These are phyloP conservation scores for Scolopax bukidnonensis DNA, from an alignment of 2,797 vertebrate species.

Conservation along the genomic window DNA sequence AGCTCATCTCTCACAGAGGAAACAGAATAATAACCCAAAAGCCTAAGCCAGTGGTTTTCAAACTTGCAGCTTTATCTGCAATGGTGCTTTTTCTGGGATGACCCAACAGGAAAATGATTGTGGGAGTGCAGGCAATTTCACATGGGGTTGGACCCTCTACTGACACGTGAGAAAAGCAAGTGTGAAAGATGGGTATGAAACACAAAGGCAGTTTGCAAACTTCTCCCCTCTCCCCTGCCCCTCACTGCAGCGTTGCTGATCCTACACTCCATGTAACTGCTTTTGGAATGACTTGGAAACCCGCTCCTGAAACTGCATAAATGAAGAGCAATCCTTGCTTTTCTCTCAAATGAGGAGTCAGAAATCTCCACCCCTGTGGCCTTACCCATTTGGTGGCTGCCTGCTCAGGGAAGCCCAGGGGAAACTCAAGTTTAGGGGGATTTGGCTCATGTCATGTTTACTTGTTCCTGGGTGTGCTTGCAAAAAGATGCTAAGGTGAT, in stretches of 20 bases:
- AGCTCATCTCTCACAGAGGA: conserved; percentile 29
- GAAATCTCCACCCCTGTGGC: background rate
- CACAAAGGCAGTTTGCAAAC: background rate
- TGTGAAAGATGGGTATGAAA: background rate
- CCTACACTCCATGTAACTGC: background rate
- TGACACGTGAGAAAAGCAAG: background rate
- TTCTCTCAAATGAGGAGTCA: background rate
- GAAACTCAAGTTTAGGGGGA: background rate
- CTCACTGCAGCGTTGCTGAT: accelerated
- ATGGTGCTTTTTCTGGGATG: background rate
- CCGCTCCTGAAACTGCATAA: background rate
- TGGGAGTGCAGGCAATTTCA: background rate
- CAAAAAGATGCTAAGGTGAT: background rate
- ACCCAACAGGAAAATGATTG: background rate
- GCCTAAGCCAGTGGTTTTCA: background rate
- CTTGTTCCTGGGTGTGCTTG: background rate
- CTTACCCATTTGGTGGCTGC: background rate
- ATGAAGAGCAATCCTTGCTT: background rate
- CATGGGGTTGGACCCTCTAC: background rate
- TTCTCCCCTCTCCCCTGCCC: background rate
- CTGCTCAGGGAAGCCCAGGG: background rate
- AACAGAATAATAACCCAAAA: conserved; percentile 10
- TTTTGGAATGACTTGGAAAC: background rate
- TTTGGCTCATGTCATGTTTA: background rate
- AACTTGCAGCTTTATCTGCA: background rate